phyloP scores from a whole-genome alignment of 2,888 invertebrate genomes.

The Synanthedon andrenaeformis region DNA sequence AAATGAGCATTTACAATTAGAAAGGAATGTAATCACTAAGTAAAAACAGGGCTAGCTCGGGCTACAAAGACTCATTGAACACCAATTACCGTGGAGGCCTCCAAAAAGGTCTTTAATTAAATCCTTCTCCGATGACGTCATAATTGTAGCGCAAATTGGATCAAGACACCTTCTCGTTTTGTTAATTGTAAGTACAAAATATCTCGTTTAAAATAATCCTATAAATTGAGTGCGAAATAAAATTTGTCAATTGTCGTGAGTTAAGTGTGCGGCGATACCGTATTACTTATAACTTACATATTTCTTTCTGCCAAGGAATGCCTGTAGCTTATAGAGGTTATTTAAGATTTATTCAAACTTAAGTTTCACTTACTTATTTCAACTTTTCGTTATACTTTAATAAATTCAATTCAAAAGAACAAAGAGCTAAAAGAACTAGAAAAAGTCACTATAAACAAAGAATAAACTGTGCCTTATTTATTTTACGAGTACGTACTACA shows the following conservation, averaged over 20 bases:
- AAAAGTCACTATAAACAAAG: constrained; percentile 10
- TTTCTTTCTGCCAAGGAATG: too few species aligned
- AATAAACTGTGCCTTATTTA: constrained; percentile 16
- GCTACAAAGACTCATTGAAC: constrained; percentile 68
- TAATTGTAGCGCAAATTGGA: constrained; percentile 66
- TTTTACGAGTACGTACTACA: constrained; percentile 13
- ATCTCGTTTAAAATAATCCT: constrained; percentile 46
- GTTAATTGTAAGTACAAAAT: constrained; percentile 59
- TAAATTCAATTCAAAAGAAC: constrained; percentile 10
- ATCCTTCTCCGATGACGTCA: constrained; percentile 69
- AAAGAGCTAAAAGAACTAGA: constrained; percentile 2
- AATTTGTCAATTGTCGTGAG: too few species aligned
- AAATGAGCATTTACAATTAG: constrained; percentile 29
- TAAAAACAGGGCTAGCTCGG: constrained; percentile 40
- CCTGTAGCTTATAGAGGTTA: too few species aligned
- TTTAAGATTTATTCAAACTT: too few species aligned
- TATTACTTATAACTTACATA: too few species aligned
- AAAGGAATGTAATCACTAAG: constrained; percentile 42
- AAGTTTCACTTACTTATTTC: too few species aligned
- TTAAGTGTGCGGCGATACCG: too few species aligned
- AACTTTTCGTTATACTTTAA: neutral
- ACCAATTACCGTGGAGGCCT: constrained; percentile 64
- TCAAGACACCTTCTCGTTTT: constrained; percentile 58
- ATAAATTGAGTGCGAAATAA: constrained; percentile 14
- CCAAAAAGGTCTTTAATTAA: constrained; percentile 67